phyloP scores from a whole-genome alignment of 2,888 invertebrate species.

The Xestia xanthographa region DNA sequence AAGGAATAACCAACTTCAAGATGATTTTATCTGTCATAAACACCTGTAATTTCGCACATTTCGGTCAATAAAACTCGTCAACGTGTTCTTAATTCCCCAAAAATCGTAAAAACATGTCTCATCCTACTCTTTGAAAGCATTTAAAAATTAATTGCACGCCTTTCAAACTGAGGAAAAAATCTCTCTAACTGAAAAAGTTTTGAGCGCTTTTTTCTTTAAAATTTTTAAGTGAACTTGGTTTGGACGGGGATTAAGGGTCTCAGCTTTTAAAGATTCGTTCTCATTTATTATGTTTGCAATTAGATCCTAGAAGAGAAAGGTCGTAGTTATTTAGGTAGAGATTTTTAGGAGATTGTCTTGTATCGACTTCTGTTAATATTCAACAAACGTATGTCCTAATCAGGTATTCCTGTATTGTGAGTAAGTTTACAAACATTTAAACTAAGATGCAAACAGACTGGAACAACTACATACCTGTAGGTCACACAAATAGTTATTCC shows the following conservation, averaged over 20 bases:
- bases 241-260: slow-evolving; percentile 46
- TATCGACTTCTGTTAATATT: neutral
- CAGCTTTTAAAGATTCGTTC: slow-evolving; percentile 37
- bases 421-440: no score
- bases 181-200: slow-evolving; percentile 63
- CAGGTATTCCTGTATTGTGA: no score
- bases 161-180: slow-evolving; percentile 67
- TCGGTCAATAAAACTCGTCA: slow-evolving; percentile 9
- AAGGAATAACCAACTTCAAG: neutral
- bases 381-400: no score
- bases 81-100: slow-evolving; percentile 22
- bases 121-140: slow-evolving; percentile 54
- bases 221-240: slow-evolving; percentile 65
- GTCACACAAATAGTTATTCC: no score
- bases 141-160: slow-evolving; percentile 73
- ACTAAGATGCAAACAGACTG: no score
- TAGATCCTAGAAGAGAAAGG: slow-evolving; percentile 17
- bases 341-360: neutral
- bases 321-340: neutral
- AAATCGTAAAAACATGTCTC: slow-evolving; percentile 42
- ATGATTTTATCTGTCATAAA: neutral
- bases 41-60: slow-evolving; percentile 23
- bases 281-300: slow-evolving; percentile 55
- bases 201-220: slow-evolving; percentile 64
- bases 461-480: no score